Base-by-base conservation (phyloP, 2,888 invertebrate species). In the Diabrotica balteata region DNA sequence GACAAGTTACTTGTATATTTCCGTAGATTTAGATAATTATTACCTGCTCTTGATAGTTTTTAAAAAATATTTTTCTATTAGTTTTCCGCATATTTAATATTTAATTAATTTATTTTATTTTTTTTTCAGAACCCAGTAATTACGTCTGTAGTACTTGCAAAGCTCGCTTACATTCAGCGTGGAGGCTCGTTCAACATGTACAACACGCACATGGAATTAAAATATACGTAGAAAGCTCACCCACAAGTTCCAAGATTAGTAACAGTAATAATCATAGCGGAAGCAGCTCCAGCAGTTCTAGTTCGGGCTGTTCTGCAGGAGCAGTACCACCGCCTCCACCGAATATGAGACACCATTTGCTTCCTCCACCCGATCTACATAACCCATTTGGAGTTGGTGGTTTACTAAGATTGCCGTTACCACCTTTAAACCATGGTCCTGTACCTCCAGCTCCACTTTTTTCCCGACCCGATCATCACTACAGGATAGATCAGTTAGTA, bases 81-180 rank as follows among this genome's bases (percentile, higher is more conserved):
- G 3, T 32, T 32, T 32, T 32, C 32, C 32, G 4, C 5, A 32
- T 32, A 32, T 32, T 32, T 5, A 32, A 4, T 10, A 47, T 47
- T 47, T 2, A 47, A 47, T 47, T 9, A 6, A 47, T 47, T 10
- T 47, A 47, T 47, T 47, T 47, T 47, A 71, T 78, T 81, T 78
- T 85, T 17, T 84, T 90, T 89, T 71, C 92, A 96, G 97, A 97
- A 86, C 97, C 97, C 74, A 93, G 93, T 85, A 94, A 94, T 87
- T 94, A 96, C 84, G 93, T 95, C 75, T 98, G 97, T 82, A 94
- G 93, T 57, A 96, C 96, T 75, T 98, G 98, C 87, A 95, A 96
- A 81, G 92, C 94, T 72, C 91, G 94, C 59, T 90, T 95, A 77
- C 91, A 91, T 77, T 96, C 96, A n/a, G 97, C 98, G 7, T 98